Evolutionary conservation across 1,140 invertebrate genomes (phyloP), one percentile per base, ranked within the genome.

Genomic region (Akabosia matsudoensis): DNA sequence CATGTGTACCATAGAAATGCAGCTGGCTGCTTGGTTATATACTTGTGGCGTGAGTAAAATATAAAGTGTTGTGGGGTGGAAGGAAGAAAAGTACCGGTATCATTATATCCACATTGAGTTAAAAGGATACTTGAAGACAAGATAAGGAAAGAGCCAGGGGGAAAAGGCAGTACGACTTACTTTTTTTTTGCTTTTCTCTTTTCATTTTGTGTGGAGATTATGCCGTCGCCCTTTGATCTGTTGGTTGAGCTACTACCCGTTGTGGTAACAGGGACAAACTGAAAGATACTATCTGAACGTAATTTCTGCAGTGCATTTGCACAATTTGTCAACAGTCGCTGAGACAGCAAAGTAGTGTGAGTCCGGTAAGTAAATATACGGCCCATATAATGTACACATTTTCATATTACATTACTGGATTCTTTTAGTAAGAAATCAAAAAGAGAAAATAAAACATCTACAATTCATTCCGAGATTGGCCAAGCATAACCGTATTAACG

Each of bases 201-300:
- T 67, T 67, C 31, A 67, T 67, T 67, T 67, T 67, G 31, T 67
- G 26, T 30, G 24, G 61, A 67, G 61, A 67, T 67, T 67, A 67
- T 67, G 61, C 28, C 26, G 28, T 67, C 26, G 31, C 61, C 31
- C 31, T 67, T 67, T 24, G 61, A 67, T 67, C 31, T 67, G 61
- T 30, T 67, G 31, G 24, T 67, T 67, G 61, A 67, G 61, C 61
- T 30, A 67, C 61, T 67, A 67, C 61, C 28, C 1, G 7, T 24
- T 56, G 54, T 24, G n/a, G 37, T 45, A 18, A 18, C 7, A 45
- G 18, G 7, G 37, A 18, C 37, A 10, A 45, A 10, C 18, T 18
- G 37, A 7, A 45, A 45, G 37, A 45, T 10, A 10, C 37, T 18
- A 45, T n/a, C n/a, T n/a, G n/a, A n/a, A n/a, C n/a, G n/a, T n/a